phyloP scores from a whole-genome alignment of 1,140 invertebrate genomes.

The Helicoverpa armigera region DNA sequence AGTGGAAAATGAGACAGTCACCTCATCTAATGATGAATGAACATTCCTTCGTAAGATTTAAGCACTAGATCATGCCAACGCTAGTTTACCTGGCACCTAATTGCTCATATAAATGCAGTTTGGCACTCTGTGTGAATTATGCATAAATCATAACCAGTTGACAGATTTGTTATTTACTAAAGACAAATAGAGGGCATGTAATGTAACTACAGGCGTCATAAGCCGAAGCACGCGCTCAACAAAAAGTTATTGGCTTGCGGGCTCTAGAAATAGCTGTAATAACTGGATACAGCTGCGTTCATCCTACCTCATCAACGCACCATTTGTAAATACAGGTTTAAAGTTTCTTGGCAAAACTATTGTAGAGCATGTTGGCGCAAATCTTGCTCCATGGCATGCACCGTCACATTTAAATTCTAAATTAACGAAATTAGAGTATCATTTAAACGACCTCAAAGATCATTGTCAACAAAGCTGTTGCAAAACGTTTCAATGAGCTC shows the following conservation, averaged over 20 bases:
- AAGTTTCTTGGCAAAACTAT: constrained; percentile 38
- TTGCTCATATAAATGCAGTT: constrained; percentile 60
- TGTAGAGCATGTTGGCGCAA: constrained; percentile 28
- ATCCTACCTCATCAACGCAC: constrained; percentile 40
- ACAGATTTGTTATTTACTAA: constrained; percentile 58
- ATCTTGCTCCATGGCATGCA: neutral
- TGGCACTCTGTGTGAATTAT: constrained; percentile 64
- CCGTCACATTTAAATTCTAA: constrained; percentile 18
- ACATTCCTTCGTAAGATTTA: constrained; percentile 26
- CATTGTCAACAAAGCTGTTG: constrained; percentile 52
- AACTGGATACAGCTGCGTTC: constrained; percentile 48
- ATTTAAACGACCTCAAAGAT: constrained; percentile 47
- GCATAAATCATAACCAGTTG: constrained; percentile 65
- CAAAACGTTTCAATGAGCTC: constrained; percentile 58
- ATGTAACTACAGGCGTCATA: constrained; percentile 49
- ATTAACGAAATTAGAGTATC: constrained; percentile 46
- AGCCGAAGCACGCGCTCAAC: constrained; percentile 57
- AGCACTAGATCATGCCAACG: constrained; percentile 56
- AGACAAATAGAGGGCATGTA: constrained; percentile 68
- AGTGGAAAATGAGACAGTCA: constrained; percentile 32
- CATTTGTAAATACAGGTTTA: constrained; percentile 23
- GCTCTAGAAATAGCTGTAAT: constrained; percentile 43
- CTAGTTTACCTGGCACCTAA: constrained; percentile 58
- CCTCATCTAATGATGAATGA: constrained; percentile 42
- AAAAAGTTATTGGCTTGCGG: constrained; percentile 57